Evolutionary conservation across 2,113 vertebrate species (phyloP).

Genomic region (Hippolais icterina): DNA sequence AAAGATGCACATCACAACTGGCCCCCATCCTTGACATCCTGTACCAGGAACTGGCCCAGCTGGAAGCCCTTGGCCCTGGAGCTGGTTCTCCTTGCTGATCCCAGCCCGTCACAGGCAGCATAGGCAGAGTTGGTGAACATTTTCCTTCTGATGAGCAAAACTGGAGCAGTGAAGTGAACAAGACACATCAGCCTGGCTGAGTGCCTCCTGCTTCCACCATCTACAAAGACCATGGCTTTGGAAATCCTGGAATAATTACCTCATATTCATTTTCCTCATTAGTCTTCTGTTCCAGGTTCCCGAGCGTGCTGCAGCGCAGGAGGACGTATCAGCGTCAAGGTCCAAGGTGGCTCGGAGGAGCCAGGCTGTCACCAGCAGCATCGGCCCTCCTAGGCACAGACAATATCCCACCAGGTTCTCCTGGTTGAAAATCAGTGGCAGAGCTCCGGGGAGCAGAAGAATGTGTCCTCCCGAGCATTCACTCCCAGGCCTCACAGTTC

Average conservation of each 20-base stretch:
- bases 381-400: neutral
- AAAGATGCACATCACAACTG: neutral
- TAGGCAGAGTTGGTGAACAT: rapidly evolving
- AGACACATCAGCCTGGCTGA: neutral
- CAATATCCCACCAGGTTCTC: neutral
- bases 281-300: neutral
- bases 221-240: neutral
- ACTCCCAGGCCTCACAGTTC: neutral
- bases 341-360: neutral
- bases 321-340: neutral
- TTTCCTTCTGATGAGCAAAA: neutral
- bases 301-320: neutral
- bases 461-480: rapidly evolving
- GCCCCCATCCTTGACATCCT: neutral
- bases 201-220: neutral
- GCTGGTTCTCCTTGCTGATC: neutral
- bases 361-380: neutral
- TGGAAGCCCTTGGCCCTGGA: neutral
- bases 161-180: neutral
- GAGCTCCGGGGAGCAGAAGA: neutral
- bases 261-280: neutral
- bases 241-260: neutral
- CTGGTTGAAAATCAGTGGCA: neutral
- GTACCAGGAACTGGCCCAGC: neutral
- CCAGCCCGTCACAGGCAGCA: neutral